Evolutionary conservation across 2,888 invertebrate species (phyloP).

Genomic region (Gnatocerus cornutus): DNA sequence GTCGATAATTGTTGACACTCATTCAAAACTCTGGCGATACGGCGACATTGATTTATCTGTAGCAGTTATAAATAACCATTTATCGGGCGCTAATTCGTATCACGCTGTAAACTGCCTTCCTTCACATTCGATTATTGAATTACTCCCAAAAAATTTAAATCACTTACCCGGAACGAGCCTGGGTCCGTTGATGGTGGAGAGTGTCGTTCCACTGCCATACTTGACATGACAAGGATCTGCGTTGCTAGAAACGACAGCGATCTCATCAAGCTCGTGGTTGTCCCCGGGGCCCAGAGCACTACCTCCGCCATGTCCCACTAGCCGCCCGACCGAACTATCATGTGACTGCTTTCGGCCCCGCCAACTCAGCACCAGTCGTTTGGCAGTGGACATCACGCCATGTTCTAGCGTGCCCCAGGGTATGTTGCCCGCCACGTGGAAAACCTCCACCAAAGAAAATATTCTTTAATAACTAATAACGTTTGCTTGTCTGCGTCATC

Average conservation of each 20-base stretch:
- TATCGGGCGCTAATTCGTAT: no score
- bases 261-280: slow-evolving; percentile 78
- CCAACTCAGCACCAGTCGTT: slow-evolving; percentile 77
- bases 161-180: slow-evolving; percentile 75
- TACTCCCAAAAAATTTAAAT: not conserved
- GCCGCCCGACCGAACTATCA: slow-evolving; percentile 71
- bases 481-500: not conserved
- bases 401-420: slow-evolving; percentile 57
- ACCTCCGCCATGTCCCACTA: slow-evolving; percentile 69
- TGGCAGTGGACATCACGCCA: slow-evolving; percentile 77
- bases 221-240: slow-evolving; percentile 74
- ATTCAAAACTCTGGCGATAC: no score
- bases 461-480: slow-evolving; percentile 4
- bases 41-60: no score
- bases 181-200: slow-evolving; percentile 76
- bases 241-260: slow-evolving; percentile 78
- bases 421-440: slow-evolving; percentile 50
- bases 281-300: slow-evolving; percentile 55
- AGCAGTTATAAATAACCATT: no score
- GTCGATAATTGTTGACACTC: no score
- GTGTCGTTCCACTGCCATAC: slow-evolving; percentile 74
- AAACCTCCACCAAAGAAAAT: slow-evolving; percentile 33
- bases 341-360: slow-evolving; percentile 76
- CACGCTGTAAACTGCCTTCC: no score
- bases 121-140: no score